Evolutionary conservation across 2,888 invertebrate species (phyloP).

Genomic region (Ypsolopha sequella): DNA sequence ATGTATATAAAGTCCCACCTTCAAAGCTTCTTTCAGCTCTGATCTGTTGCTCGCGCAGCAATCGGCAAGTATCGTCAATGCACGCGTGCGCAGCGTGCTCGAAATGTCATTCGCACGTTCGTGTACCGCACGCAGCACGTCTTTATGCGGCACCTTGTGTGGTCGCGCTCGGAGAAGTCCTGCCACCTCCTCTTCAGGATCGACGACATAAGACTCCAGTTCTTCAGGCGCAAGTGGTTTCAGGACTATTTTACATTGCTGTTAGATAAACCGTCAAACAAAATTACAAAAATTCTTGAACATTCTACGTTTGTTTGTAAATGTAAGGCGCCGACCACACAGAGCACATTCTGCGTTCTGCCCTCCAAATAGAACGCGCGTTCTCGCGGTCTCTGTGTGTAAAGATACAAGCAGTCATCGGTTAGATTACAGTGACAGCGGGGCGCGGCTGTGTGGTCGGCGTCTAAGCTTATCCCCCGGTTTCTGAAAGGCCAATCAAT

Average conservation of each 20-base stretch:
- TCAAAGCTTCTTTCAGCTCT: conserved; percentile 28
- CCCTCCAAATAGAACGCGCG: no score
- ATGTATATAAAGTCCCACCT: conserved; percentile 17
- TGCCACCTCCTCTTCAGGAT: conserved; percentile 29
- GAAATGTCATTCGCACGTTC: conserved; percentile 69
- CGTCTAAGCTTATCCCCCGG: no score
- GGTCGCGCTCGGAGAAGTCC: conserved; percentile 26
- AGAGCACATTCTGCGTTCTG: no score
- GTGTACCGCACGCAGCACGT: conserved; percentile 59
- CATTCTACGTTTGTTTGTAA: not conserved
- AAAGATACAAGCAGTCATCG: no score
- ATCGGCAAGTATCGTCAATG: conserved; percentile 69
- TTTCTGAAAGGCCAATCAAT: no score
- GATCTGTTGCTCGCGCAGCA: conserved; percentile 38
- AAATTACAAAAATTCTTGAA: no score
- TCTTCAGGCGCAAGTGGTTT: no score
- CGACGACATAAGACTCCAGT: conserved; percentile 14
- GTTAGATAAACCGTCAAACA: not conserved
- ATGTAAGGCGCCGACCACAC: no score
- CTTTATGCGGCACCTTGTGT: conserved; percentile 35
- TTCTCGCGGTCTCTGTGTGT: no score
- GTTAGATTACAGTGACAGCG: no score
- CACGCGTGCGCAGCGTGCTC: conserved; percentile 72
- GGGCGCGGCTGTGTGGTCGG: no score
- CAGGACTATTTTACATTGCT: conserved; percentile 10